Conservation (phyloP, 2,888 invertebrate genomes). For the Megamerina dolium region DNA sequence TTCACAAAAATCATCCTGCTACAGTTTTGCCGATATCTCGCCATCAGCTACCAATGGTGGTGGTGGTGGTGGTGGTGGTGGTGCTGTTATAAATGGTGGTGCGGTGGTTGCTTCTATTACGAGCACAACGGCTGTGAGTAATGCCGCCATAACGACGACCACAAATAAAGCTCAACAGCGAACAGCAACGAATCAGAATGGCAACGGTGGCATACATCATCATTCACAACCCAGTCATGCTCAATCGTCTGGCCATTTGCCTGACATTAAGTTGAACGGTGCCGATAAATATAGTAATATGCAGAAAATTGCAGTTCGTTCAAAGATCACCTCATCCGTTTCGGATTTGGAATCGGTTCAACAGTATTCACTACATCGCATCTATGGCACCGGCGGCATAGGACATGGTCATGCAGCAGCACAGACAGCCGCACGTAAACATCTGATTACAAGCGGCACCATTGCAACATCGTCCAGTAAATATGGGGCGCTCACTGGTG, state of each 20-base stretch:
- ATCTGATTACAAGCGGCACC: slow-evolving; percentile 33
- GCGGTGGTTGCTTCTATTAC: slow-evolving; percentile 39
- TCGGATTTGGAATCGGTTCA: slow-evolving; percentile 48
- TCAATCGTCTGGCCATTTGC: slow-evolving; percentile 44
- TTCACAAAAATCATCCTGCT: slow-evolving; percentile 45
- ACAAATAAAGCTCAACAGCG: slow-evolving; percentile 25
- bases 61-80: slow-evolving; percentile 29
- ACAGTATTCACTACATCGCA: slow-evolving; percentile 47
- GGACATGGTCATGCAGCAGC: slow-evolving; percentile 33
- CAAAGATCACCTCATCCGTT: slow-evolving; percentile 47
- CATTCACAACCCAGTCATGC: slow-evolving; percentile 29
- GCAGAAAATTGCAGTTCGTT: slow-evolving; percentile 46
- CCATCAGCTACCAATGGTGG: slow-evolving; percentile 24
- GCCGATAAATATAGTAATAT: slow-evolving; percentile 47
- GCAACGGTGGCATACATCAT: slow-evolving; percentile 10
- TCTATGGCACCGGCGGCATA: slow-evolving; percentile 40
- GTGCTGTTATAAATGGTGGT: slow-evolving; percentile 20
- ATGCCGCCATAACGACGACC: slow-evolving; percentile 41
- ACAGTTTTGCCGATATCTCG: slow-evolving; percentile 42
- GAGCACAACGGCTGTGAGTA: slow-evolving; percentile 39
- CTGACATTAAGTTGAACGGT: slow-evolving; percentile 47
- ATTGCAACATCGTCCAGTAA: slow-evolving; percentile 37
- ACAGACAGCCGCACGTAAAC: slow-evolving; percentile 41
- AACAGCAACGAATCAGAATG: slow-evolving; percentile 22
- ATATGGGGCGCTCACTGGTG: slow-evolving; percentile 44